Base-by-base conservation (phyloP, 37 sponge, comb jelly and placozoan species). In the Diacarnus erythraeanus region DNA sequence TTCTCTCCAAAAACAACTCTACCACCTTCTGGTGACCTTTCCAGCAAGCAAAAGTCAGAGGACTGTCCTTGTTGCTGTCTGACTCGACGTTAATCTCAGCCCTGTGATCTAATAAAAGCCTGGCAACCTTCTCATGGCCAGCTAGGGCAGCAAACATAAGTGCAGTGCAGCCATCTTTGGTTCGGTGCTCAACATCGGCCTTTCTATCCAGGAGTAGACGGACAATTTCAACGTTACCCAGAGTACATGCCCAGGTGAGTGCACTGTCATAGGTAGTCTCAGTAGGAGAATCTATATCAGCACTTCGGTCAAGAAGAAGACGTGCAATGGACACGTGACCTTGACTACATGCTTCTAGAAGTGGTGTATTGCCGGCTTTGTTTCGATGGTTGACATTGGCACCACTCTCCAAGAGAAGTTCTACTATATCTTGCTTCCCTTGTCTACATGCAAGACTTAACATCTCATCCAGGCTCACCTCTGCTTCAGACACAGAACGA, bases 41-140 rank as follows among this genome's bases (percentile, higher is more conserved):
- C 99, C 99, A 98, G 71, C 99, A 98, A 27, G 99, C 99, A 87
- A 98, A 98, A 31, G 99, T 98, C 65, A 98, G 79, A 5, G 99
- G 99, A 34, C 94, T 93, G 73, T 98, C 99, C 76, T 94, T 95
- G 87, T 98, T 98, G 65, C 94, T 93, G 79, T 98, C 99, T 0
- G 89, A 87, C 58, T 95, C 95, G 2, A 97, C 98, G 60, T 97
- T 97, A 41, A 97, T 83, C 77, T 90, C 59, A 41, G 98, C 95
- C 0, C 69, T 66, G 82, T 97, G 82, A 57, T 90, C 91, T 43
- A 97, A 83, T 17, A 97, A 84, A 33, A 97, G 79, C 81, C 77
- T 82, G 47, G 95, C 90, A 8, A 96, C 96, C 29, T 80, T 83
- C 66, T 88, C 91, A 78, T 97, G 98, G 10, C 98, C 98, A 12